These are phyloP conservation scores for Hydropotes inermis DNA, from an alignment of 2,113 vertebrate genomes.

Conservation along the genomic window DNA sequence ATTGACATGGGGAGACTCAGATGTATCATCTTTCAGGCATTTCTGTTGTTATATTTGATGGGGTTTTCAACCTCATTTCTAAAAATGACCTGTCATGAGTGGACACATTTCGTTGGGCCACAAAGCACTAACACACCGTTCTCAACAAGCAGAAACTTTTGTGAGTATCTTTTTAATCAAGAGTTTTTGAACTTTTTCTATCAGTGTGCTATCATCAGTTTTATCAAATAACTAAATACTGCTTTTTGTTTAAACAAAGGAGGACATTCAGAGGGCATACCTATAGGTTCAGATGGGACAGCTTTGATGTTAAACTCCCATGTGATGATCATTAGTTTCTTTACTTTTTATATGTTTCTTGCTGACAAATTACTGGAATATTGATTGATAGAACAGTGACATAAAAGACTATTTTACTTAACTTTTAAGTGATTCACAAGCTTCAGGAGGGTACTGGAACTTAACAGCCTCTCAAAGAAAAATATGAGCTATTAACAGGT, in stretches of 20 bases:
- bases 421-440: not conserved
- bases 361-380: not conserved
- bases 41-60: slow-evolving; percentile 7
- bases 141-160: not conserved
- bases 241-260: not conserved
- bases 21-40: slow-evolving; percentile 3
- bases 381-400: not conserved
- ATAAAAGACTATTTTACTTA: not conserved
- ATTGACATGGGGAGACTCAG: slow-evolving; percentile 13
- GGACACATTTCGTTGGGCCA: not conserved
- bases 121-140: not conserved
- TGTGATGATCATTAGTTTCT: not conserved
- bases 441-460: not conserved
- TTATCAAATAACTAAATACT: not conserved
- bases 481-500: not conserved
- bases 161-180: not conserved
- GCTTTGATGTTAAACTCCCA: not conserved
- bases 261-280: not conserved
- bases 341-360: not conserved
- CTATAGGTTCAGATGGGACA: not conserved
- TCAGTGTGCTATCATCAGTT: not conserved
- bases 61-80: slow-evolving; percentile 23
- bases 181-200: slow-evolving; percentile 9
- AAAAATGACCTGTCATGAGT: slow-evolving; percentile 28
- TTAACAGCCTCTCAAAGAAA: not conserved